These are phyloP conservation scores for Hemiscyllium ocellatum DNA, from an alignment of 2,113 vertebrate species.

Conservation along the genomic window DNA sequence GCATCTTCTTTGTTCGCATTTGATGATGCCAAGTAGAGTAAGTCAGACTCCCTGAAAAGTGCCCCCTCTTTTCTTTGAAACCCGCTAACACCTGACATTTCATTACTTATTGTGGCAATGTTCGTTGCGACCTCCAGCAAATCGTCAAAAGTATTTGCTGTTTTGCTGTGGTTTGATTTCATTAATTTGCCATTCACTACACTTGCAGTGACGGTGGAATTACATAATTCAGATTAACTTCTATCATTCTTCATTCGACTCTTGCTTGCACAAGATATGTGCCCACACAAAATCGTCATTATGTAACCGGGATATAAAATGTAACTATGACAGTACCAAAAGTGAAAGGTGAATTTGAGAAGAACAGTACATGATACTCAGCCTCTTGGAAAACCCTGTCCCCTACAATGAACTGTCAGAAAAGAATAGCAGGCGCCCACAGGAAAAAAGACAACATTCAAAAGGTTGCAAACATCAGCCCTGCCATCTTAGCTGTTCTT, in stretches of 20 bases:
- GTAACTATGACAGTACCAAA: slow-evolving; percentile 95
- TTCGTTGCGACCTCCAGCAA: slow-evolving; percentile 72
- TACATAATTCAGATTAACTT: slow-evolving; percentile 69
- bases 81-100: slow-evolving; percentile 60
- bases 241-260: slow-evolving; percentile 88
- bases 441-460: slow-evolving; percentile 95
- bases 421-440: slow-evolving; percentile 96
- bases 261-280: slow-evolving; percentile 94
- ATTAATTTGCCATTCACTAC: slow-evolving; percentile 68
- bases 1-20: slow-evolving; percentile 44
- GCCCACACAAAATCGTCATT: slow-evolving; percentile 92
- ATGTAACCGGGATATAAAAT: slow-evolving; percentile 92
- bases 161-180: slow-evolving; percentile 84
- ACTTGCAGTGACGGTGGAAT: slow-evolving; percentile 69
- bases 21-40: slow-evolving; percentile 68
- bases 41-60: slow-evolving; percentile 90
- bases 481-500: slow-evolving; percentile 95
- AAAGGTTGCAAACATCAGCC: slow-evolving; percentile 90
- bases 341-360: slow-evolving; percentile 88
- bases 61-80: slow-evolving; percentile 73
- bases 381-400: slow-evolving; percentile 83
- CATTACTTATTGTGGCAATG: slow-evolving; percentile 73
- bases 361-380: slow-evolving; percentile 96
- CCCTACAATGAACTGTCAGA: slow-evolving; percentile 96
- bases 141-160: slow-evolving; percentile 54